These are phyloP conservation scores for Motacilla alba DNA, from an alignment of 2,113 vertebrate species.

Conservation along the genomic window DNA sequence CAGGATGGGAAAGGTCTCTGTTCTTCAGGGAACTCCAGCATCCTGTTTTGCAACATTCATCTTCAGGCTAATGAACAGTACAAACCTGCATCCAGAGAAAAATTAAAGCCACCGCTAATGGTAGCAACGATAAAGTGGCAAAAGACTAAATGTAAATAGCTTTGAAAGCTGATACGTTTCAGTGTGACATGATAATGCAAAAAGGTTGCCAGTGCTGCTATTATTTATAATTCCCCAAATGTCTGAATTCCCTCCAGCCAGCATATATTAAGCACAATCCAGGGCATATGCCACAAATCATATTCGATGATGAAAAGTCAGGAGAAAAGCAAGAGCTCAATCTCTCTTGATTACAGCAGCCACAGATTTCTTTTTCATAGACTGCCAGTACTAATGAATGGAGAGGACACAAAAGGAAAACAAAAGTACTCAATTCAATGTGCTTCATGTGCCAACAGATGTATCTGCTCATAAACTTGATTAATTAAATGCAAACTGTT, in stretches of 20 bases:
- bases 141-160: neutral
- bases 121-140: neutral
- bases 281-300: slow-evolving; percentile 46
- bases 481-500: neutral
- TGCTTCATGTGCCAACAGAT: neutral
- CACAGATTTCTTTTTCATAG: slow-evolving; percentile 34
- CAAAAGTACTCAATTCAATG: neutral
- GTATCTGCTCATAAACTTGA: neutral
- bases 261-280: neutral
- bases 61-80: neutral
- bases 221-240: slow-evolving; percentile 3
- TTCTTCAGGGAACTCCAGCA: neutral
- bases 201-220: neutral
- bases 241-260: slow-evolving; percentile 32
- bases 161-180: neutral
- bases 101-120: neutral
- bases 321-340: slow-evolving; percentile 25
- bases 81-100: neutral
- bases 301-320: slow-evolving; percentile 10
- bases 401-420: slow-evolving; percentile 18
- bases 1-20: neutral
- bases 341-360: slow-evolving; percentile 31
- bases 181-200: neutral
- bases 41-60: neutral
- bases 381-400: slow-evolving; percentile 8